Evolutionary conservation across 2,797 vertebrate genomes (phyloP).

Genomic region (Hylomyscus alleni): DNA sequence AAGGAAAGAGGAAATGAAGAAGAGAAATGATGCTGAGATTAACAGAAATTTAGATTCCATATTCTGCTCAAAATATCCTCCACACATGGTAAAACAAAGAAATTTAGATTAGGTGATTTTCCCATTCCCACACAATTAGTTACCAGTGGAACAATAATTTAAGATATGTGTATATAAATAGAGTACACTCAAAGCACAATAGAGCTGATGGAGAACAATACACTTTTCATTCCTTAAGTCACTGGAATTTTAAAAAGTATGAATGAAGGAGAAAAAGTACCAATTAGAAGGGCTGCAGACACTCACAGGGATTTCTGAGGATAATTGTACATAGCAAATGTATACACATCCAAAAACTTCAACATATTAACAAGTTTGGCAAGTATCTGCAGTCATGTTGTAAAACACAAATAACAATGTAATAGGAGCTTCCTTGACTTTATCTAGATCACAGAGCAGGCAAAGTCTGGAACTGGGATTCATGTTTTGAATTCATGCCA

Average conservation of each 20-base stretch:
- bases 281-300: accelerated
- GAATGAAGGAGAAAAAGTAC: neutral
- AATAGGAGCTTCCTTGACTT: neutral
- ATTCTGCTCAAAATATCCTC: neutral
- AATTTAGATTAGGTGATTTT: neutral
- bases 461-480: neutral
- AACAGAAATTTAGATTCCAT: neutral
- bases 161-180: neutral
- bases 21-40: neutral
- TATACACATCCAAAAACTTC: neutral
- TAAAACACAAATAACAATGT: neutral
- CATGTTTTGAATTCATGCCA: neutral
- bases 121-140: neutral
- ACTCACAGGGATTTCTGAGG: neutral
- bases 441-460: neutral
- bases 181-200: accelerated
- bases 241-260: neutral
- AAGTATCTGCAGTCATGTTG: neutral
- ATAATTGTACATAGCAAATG: neutral
- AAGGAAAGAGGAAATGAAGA: neutral
- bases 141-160: neutral
- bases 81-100: neutral
- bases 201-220: neutral
- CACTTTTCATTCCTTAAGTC: neutral
- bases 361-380: neutral